Evolutionary conservation across 2,888 invertebrate species (phyloP), one percentile per base, ranked within the genome.

Genomic region (Acleris cristana): DNA sequence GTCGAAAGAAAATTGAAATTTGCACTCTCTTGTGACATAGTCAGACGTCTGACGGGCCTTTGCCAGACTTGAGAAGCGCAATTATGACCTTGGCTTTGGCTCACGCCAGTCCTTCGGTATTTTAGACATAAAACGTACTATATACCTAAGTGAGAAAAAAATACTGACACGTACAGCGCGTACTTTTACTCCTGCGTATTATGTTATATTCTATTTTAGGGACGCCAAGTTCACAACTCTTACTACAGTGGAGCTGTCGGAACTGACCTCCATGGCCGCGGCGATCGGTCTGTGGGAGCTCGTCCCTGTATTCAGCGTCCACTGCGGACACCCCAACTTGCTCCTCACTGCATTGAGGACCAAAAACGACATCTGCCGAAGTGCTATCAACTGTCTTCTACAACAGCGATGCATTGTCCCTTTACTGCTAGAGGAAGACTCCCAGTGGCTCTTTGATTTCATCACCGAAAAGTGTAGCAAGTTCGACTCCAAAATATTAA

Each of bases 401-500:
- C 75, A 74, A 30, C 78, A 92, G 45, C 73, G 76, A 3, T 86
- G 86, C 64, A 71, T 92, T 0, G 85, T 91, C 16, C 89, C 90
- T 0, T 69, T 89, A 10, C 68, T 93, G 64, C 69, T 92, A 23
- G 87, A 91, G 70, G 88, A 89, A 86, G 85, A 90, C 80, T 79
- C 93, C 75, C 89, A 93, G 77, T 85, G 92, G 90, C 76, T 92
- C 0, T 88, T 92, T 73, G 90, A 93, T 72, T 94, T 93, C 77
- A 86, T 95, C 26, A 82, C 88, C 44, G 88, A 89, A 44, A 93
- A 93, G 72, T 90, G 94, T 61, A 81, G 89, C 48, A 82, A 88
- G 51, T 92, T 94, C 68, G 94, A 94, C 76, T 89, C 89, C 19
- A 87, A 84, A 63, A 87, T 94, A 74, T 85, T 95, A 63, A 94